Conservation (phyloP, 2,113 vertebrate species). For the Lipophrys pholis region DNA sequence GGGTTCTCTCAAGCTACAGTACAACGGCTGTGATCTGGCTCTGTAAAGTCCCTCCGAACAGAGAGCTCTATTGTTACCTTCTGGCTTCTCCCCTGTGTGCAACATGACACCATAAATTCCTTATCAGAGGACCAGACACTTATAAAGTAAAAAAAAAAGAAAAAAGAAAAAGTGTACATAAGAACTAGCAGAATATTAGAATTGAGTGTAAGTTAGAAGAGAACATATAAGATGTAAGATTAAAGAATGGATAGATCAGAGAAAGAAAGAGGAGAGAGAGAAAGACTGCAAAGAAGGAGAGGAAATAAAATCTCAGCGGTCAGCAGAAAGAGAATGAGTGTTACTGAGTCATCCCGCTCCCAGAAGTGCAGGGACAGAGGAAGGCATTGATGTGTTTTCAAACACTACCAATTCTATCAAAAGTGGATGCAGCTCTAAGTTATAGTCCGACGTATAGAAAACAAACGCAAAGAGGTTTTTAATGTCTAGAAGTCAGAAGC, state of each 20-base stretch:
- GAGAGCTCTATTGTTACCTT: slow-evolving; percentile 60
- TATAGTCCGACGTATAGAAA: slow-evolving; percentile 1
- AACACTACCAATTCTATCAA: neutral
- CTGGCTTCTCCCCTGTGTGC: slow-evolving; percentile 11
- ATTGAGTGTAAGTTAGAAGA: neutral
- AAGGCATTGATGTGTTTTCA: slow-evolving; percentile 39
- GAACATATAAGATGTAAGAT: neutral
- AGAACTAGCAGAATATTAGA: slow-evolving; percentile 13
- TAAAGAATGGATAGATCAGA: slow-evolving; percentile 21
- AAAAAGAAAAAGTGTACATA: slow-evolving; percentile 35
- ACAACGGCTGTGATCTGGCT: slow-evolving; percentile 49
- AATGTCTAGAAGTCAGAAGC: slow-evolving; percentile 2
- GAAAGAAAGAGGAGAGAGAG: neutral
- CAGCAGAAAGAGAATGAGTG: slow-evolving; percentile 68
- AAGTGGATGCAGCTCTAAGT: slow-evolving; percentile 3
- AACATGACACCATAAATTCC: slow-evolving; percentile 18
- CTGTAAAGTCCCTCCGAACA: slow-evolving; percentile 46
- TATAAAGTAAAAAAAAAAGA: neutral
- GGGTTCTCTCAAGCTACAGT: slow-evolving; percentile 32
- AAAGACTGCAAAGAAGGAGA: neutral
- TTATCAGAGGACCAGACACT: slow-evolving; percentile 28
- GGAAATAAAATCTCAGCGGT: slow-evolving; percentile 49
- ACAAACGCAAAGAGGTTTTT: neutral
- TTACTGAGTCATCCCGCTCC: slow-evolving; percentile 67
- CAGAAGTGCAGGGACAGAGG: slow-evolving; percentile 31